Base-by-base conservation (phyloP, 37 sponge, comb jelly and placozoan species). In the Aplysina aerophoba region DNA sequence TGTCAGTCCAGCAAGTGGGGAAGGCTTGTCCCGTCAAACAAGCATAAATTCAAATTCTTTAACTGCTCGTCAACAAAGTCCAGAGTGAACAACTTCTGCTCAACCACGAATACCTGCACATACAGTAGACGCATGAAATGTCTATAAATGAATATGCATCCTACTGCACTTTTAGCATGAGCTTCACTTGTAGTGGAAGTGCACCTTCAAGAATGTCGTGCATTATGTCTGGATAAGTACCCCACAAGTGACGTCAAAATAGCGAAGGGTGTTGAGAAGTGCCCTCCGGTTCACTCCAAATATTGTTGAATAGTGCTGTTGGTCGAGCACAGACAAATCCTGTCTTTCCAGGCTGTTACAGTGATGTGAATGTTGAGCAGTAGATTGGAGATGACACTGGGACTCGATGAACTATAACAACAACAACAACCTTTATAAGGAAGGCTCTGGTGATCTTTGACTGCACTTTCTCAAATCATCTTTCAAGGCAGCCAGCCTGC, bases 211-310 rank as follows among this genome's bases (percentile, higher is more conserved):
- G 54, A 0, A 87, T 37, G 64, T 87, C 71, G 38, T 87, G 87
- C 88, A 82, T 87, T 60, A 87, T 55, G 62, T 87, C 88, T 19
- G 88, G 83, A 87, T 13, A 4, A 87, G 83, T 22, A 34, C 54
- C n/a, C 82, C 88, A 71, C 13, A 24, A n/a, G 54, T 33, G 6
- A 83, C 59, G 53, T 71, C 39, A 37, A 83, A 88, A 36, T 64
- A 81, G 28, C 4, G 0, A 15, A 60, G 57, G 21, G 15, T 58
- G 27, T 81, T 14, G 6, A 67, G 58, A 4, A 67, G n/a, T 22
- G 59, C 14, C 21, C 71, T 0, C 13, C 79, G 60, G 54, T 78
- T 78, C 0, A 85, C 79, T 15, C 78, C 80, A 38, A 34, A 75
- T 28, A 5, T 50, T 15, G 0, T 55, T 0, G 79, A 60, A 24